Evolutionary conservation across 2,888 invertebrate species (phyloP), one percentile per base, ranked within the genome.

Genomic region (Lepidochrysops patricia): DNA sequence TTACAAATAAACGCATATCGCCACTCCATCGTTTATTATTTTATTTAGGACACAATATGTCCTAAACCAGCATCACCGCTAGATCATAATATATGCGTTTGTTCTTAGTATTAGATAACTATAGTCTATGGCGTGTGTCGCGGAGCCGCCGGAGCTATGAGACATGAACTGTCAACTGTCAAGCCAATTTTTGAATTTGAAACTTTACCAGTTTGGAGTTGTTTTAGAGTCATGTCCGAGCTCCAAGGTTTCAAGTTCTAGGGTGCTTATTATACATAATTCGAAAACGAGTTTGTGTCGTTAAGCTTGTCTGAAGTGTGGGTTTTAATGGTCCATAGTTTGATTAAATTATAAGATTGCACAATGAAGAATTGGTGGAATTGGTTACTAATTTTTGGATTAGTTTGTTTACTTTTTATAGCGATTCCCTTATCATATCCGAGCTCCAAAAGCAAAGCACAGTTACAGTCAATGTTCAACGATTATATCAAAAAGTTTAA

Each of bases 401-500:
- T 87, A 64, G 70, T 81, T 59, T 77, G 81, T 72, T 72, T 88
- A 60, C 65, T 87, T 48, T 82, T 89, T 43, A 66, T 89, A n/a
- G 80, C 75, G 5, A 75, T 88, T 67, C 87, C 88, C 2, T 50
- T 88, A 15, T 67, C 75, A 2, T 73, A 81, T 57, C 64, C 70
- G 2, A 69, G 69, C 1, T 64, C 72, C 19, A 70, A 66, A 60
- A 70, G 70, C 58, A 70, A 75, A 54, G 69, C 79, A 59, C 70
- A 79, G 64, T 65, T 84, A 27, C 73, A 77, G 61, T 71, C 81
- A 12, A 73, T 84, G 69, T 92, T 91, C 66, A 76, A 89, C 57
- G 76, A 84, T 25, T 92, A 91, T 66, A 77, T 91, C 12, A 65
- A 77, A 67, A 82, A 86, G 70, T 91, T 84, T 67, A 91, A 91